These are phyloP conservation scores for Isoperla grammatica DNA, from an alignment of 2,888 invertebrate genomes.

Conservation along the genomic window DNA sequence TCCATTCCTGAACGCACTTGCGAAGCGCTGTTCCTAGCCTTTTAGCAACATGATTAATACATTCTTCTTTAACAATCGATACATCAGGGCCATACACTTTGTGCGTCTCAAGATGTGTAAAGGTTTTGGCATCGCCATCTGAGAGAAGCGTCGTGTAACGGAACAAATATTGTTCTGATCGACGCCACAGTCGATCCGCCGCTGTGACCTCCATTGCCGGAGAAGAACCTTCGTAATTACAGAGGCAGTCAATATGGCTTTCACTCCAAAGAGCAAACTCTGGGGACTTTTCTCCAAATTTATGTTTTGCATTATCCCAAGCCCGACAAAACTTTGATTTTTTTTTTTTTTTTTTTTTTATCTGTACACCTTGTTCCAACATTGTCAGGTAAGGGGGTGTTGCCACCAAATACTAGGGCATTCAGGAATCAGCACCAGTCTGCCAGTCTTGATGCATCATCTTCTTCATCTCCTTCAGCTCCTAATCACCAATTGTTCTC, in stretches of 20 bases:
- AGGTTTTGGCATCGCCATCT: too few species aligned
- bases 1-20: too few species aligned
- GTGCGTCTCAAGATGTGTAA: too few species aligned
- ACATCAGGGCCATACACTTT: slow-evolving; percentile 18
- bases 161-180: slow-evolving; percentile 14
- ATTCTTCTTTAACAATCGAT: slow-evolving; percentile 13
- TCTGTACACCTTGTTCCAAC: too few species aligned
- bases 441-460: too few species aligned
- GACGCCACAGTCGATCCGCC: slow-evolving; percentile 23
- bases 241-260: slow-evolving; percentile 27
- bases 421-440: too few species aligned
- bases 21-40: too few species aligned
- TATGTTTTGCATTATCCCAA: slow-evolving; percentile 22
- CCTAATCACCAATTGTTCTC: too few species aligned
- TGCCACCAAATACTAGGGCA: too few species aligned
- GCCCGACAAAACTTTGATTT: slow-evolving; percentile 30
- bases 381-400: too few species aligned
- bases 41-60: slow-evolving; percentile 12
- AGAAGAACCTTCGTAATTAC: slow-evolving; percentile 29
- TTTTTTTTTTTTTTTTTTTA: too few species aligned
- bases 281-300: slow-evolving; percentile 26
- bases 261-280: slow-evolving; percentile 30
- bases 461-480: too few species aligned
- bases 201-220: slow-evolving; percentile 28
- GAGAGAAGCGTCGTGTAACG: slow-evolving; percentile 23